A percentile compares a stretch with the other conserved stretches of the same genome.
Evolutionary conservation across 2,113 vertebrate genomes (phyloP).

Genomic region (Calypte anna): DNA sequence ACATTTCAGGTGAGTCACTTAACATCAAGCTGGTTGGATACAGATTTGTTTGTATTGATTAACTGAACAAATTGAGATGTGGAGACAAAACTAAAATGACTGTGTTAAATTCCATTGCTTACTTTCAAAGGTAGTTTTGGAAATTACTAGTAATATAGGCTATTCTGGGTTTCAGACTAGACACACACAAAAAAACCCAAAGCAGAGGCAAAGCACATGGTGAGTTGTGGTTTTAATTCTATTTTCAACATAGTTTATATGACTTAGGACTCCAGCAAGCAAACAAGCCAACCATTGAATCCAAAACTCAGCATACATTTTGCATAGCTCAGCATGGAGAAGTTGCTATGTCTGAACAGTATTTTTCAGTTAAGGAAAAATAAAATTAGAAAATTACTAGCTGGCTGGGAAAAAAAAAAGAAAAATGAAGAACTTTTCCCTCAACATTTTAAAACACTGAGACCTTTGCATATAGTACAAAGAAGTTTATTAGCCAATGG

Average conservation of each 20-base stretch:
- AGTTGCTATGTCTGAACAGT: conserved; percentile 21
- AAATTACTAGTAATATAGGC: conserved; percentile 1
- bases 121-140: conserved; percentile 24
- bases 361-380: conserved; percentile 23
- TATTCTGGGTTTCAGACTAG: conserved; percentile 48
- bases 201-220: conserved; percentile 29
- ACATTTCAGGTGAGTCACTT: neutral
- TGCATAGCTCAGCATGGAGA: conserved; percentile 1
- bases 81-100: neutral
- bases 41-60: neutral
- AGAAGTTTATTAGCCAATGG: neutral
- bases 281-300: conserved; percentile 42
- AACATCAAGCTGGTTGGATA: neutral
- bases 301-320: conserved; percentile 15
- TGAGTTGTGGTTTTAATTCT: conserved; percentile 61
- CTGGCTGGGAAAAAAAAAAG: neutral
- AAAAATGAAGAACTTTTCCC: neutral
- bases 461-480: neutral
- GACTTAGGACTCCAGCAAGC: conserved; percentile 22
- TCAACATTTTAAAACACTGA: neutral
- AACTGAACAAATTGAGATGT: neutral
- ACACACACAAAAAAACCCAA: conserved; percentile 35
- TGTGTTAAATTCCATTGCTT: neutral
- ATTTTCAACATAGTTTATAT: conserved; percentile 54
- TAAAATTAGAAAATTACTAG: conserved; percentile 34